A percentile compares a stretch with the other conserved stretches of the same genome.
phyloP scores from a whole-genome alignment of 35 echinoderm and acorn worm species.

The Hemicentrotus pulcherrimus region DNA sequence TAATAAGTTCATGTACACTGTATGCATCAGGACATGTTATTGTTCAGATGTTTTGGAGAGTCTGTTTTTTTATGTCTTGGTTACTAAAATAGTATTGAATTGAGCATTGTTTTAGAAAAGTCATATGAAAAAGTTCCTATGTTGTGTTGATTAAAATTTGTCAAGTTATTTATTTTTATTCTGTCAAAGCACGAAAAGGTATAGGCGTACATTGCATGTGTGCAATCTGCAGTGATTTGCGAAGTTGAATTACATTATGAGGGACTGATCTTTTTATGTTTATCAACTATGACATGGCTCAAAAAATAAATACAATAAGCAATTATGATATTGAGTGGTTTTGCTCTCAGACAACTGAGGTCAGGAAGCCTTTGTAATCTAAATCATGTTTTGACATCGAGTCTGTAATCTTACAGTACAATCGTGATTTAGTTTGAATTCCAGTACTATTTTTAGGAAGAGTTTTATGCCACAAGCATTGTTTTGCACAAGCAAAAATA shows the following conservation, averaged over 20 bases:
- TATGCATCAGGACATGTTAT: not conserved
- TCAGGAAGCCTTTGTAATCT: not conserved
- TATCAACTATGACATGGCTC: not conserved
- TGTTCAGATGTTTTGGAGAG: not conserved
- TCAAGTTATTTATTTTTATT: not conserved
- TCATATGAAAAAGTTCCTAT: not conserved
- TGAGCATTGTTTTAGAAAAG: not conserved
- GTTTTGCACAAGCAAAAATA: not conserved
- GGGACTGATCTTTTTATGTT: not conserved
- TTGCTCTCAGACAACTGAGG: not conserved
- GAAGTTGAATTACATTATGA: not conserved
- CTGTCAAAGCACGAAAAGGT: not conserved
- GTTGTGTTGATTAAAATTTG: not conserved
- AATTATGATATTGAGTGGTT: not conserved
- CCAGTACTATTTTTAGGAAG: not conserved
- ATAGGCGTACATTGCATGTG: not conserved
- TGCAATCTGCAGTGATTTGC: not conserved
- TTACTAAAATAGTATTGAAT: not conserved
- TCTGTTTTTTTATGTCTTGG: not conserved
- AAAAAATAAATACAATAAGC: not conserved
- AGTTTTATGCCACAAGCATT: not conserved
- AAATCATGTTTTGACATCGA: not conserved
- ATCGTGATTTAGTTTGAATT: constrained; percentile 4
- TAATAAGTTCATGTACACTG: too few relatives aligned
- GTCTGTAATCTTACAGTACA: not conserved